These are phyloP conservation scores for Oegoconia quadripuncta DNA, from an alignment of 2,888 invertebrate genomes.

Conservation along the genomic window DNA sequence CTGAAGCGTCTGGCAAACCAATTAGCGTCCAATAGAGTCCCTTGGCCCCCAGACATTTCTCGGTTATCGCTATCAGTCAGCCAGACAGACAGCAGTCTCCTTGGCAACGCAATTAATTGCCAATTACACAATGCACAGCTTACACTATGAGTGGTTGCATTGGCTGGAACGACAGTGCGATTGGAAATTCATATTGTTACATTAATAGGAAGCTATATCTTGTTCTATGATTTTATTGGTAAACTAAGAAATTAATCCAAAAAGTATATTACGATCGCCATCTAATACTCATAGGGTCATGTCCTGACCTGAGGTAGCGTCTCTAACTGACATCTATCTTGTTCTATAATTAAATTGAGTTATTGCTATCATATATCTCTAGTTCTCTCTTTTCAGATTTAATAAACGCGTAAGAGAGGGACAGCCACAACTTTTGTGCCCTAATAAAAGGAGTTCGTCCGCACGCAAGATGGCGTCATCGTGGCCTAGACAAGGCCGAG, in stretches of 20 bases:
- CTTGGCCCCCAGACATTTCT: conserved; percentile 54
- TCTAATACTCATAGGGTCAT: conserved; percentile 1
- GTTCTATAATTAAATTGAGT: conserved; percentile 45
- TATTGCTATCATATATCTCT: conserved; percentile 27
- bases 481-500: conserved; percentile 78
- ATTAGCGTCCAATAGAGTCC: conserved; percentile 63
- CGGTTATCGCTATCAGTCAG: conserved; percentile 46
- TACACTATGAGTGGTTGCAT: too few relatives aligned
- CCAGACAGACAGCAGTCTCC: conserved; percentile 39
- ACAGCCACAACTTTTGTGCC: conserved; percentile 52
- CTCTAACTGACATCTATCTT: conserved; percentile 29
- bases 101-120: conserved; percentile 52
- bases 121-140: conserved; percentile 48
- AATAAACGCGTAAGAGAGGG: conserved; percentile 39
- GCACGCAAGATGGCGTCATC: conserved; percentile 74
- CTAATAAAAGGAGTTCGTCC: conserved; percentile 67
- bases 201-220: too few relatives aligned
- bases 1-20: conserved; percentile 57
- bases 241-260: too few relatives aligned
- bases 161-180: too few relatives aligned
- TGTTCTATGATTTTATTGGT: too few relatives aligned
- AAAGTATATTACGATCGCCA: not conserved
- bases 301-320: too few relatives aligned
- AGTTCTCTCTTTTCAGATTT: conserved; percentile 36
- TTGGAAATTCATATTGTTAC: too few relatives aligned